Percentiles rank a stretch among this genome's conserved stretches.
These are phyloP conservation scores for Rhyacophila evoluta DNA, from an alignment of 2,888 invertebrate genomes.

Conservation along the genomic window DNA sequence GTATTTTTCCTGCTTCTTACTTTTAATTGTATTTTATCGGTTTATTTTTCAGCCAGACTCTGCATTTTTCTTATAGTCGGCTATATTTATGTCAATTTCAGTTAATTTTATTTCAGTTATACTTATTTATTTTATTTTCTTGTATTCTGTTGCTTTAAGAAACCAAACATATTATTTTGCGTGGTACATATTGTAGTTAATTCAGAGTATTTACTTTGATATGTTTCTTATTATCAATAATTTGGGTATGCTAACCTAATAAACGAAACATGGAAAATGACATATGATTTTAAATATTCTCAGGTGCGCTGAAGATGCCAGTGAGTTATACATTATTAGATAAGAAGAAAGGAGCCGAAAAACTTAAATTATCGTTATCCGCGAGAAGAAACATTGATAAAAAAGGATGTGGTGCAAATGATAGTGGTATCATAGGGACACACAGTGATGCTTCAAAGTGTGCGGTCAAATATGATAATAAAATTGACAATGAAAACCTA, in stretches of 20 bases:
- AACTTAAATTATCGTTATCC: constrained; percentile 65
- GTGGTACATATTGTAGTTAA: too few relatives aligned
- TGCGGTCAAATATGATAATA: constrained; percentile 41
- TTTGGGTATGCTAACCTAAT: constrained; percentile 1
- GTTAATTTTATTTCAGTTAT: not conserved
- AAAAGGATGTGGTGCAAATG: constrained; percentile 14
- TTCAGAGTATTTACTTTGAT: too few relatives aligned
- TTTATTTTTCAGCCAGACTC: constrained; percentile 30
- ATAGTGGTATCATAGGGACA: constrained; percentile 59
- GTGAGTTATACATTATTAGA: constrained; percentile 64
- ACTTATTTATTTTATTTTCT: not conserved
- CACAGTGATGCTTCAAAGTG: constrained; percentile 45
- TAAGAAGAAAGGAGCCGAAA: constrained; percentile 66
- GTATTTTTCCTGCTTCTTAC: constrained; percentile 32
- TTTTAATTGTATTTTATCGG: constrained; percentile 27
- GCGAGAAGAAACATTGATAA: constrained; percentile 65
- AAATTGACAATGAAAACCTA: constrained; percentile 59
- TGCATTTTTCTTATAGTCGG: not conserved
- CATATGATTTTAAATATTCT: constrained; percentile 54
- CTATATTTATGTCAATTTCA: not conserved
- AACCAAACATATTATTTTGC: not conserved
- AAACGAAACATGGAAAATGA: not conserved
- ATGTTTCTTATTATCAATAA: not conserved
- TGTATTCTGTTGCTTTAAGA: not conserved
- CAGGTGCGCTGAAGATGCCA: constrained; percentile 72